phyloP scores from a whole-genome alignment of 2,888 invertebrate species.

The Mermis nigrescens region DNA sequence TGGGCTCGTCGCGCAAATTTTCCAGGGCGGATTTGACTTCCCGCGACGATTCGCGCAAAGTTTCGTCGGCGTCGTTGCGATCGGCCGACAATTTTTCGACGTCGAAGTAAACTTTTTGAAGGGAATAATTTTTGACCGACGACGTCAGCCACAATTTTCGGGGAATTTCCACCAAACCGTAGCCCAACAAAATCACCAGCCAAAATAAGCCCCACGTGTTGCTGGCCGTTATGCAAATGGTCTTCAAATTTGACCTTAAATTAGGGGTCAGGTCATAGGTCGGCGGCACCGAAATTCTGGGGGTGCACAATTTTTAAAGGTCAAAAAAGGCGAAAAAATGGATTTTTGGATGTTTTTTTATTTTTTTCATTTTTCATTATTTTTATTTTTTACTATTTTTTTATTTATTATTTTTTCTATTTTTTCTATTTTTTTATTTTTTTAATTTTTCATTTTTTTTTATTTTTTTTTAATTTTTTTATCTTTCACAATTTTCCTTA shows the following conservation, averaged over 20 bases:
- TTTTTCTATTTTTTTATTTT: too few relatives aligned
- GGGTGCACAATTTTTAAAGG: too few relatives aligned
- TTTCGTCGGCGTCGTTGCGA: conserved; percentile 89
- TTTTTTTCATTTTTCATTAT: too few relatives aligned
- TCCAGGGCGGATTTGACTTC: conserved; percentile 62
- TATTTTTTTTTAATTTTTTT: too few relatives aligned
- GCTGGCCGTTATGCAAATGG: conserved; percentile 89
- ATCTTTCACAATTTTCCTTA: too few relatives aligned
- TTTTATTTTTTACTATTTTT: too few relatives aligned
- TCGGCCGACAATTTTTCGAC: conserved; percentile 45
- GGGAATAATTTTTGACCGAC: conserved; percentile 18
- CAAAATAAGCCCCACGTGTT: conserved; percentile 98
- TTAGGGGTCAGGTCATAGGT: too few relatives aligned
- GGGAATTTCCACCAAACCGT: conserved; percentile 80
- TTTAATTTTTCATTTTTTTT: too few relatives aligned
- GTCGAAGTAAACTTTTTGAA: conserved; percentile 29
- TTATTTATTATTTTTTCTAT: too few relatives aligned
- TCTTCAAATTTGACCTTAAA: conserved; percentile 60
- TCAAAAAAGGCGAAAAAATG: too few relatives aligned
- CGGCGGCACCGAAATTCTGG: too few relatives aligned
- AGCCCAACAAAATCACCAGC: conserved; percentile 68
- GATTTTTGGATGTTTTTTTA: too few relatives aligned
- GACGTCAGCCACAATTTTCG: conserved; percentile 62
- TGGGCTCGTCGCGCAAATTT: conserved; percentile 44
- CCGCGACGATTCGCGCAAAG: conserved; percentile 77